These are phyloP conservation scores for Actinernus sp. DNA, from an alignment of 92 coral and sea anemone genomes.

Conservation along the genomic window DNA sequence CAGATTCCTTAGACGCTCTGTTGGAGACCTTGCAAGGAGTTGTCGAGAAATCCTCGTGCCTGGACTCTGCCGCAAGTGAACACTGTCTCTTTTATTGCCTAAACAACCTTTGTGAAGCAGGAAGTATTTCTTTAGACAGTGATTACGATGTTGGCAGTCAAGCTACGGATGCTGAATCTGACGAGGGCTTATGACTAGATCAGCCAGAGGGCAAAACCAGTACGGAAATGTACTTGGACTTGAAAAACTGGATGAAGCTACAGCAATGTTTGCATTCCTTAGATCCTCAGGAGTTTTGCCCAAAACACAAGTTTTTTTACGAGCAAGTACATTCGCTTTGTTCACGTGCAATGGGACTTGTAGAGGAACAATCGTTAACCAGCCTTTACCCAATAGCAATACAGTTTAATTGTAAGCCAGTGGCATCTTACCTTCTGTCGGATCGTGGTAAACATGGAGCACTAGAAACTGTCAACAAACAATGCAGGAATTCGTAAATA, in stretches of 20 bases:
- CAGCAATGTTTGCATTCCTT: conserved; percentile 46
- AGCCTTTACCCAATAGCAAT: conserved; percentile 48
- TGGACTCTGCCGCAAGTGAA: no score
- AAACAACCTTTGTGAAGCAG: conserved; percentile 30
- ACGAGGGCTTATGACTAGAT: conserved; percentile 21
- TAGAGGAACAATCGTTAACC: conserved; percentile 30
- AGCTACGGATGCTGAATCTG: conserved; percentile 8
- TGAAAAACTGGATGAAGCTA: conserved; percentile 57
- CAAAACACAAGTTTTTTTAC: conserved; percentile 37
- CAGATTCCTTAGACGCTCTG: no score
- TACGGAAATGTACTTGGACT: conserved; percentile 44
- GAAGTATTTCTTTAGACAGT: conserved; percentile 26
- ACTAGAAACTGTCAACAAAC: conserved; percentile 20
- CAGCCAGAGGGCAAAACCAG: not conserved
- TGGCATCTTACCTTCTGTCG: conserved; percentile 52
- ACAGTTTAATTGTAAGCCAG: conserved; percentile 51
- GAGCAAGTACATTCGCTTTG: conserved; percentile 36
- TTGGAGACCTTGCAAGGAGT: no score
- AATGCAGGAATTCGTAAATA: conserved; percentile 27
- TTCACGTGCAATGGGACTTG: conserved; percentile 47
- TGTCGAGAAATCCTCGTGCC: no score
- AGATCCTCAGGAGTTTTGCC: conserved; percentile 41
- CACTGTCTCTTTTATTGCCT: conserved; percentile 21
- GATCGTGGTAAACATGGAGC: conserved; percentile 49
- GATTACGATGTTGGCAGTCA: conserved; percentile 3